Conservation (phyloP, 2,113 vertebrate genomes). For the Laticauda laticaudata region DNA sequence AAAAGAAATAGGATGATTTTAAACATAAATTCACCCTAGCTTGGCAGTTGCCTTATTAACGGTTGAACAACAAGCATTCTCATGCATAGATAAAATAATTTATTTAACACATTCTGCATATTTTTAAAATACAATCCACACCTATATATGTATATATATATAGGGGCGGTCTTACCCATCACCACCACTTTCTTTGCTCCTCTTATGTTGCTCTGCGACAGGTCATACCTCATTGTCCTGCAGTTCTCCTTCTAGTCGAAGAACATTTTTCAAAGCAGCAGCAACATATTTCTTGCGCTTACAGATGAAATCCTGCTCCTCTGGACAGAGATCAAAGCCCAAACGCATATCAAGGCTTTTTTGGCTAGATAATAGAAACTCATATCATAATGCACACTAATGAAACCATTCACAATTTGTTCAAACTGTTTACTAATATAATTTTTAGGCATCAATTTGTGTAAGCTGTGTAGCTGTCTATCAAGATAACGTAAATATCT, state of each 20-base stretch:
- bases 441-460: neutral
- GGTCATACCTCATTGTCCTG: conserved; percentile 69
- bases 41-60: neutral
- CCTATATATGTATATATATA: neutral
- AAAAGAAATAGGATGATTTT: neutral
- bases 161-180: neutral
- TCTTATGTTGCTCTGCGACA: neutral
- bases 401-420: neutral
- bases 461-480: too few relatives aligned
- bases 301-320: conserved; percentile 77
- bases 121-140: neutral
- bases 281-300: conserved; percentile 76
- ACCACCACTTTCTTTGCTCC: neutral
- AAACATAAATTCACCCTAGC: neutral
- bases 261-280: conserved; percentile 68
- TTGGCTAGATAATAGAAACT: conserved; percentile 10
- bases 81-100: neutral
- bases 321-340: conserved; percentile 67
- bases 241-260: conserved; percentile 69
- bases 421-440: neutral
- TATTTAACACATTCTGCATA: neutral
- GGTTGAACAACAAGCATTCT: neutral
- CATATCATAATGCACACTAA: neutral
- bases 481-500: too few relatives aligned
- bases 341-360: conserved; percentile 71